A percentile compares a stretch with the other conserved stretches of the same genome.
Evolutionary conservation across 2,797 vertebrate genomes (phyloP).

Genomic region (Cossypha dichroa): DNA sequence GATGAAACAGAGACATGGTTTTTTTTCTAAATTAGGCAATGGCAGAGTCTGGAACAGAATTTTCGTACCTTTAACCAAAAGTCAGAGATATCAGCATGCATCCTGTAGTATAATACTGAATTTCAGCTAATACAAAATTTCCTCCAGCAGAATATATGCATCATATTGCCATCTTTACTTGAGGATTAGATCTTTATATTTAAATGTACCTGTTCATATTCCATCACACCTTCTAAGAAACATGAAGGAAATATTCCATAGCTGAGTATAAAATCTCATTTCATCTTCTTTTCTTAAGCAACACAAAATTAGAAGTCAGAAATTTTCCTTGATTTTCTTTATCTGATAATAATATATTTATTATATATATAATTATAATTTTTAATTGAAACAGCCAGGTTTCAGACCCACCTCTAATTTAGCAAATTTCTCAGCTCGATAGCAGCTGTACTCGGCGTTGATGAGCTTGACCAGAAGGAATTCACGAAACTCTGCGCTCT

Average conservation of each 20-base stretch:
- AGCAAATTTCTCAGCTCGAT: conserved; percentile 92
- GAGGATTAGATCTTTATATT: background rate
- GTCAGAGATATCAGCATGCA: background rate
- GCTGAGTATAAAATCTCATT: background rate
- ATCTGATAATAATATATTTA: background rate
- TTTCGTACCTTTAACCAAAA: background rate
- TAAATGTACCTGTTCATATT: background rate
- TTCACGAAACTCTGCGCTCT: conserved; percentile 88
- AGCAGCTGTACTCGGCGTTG: conserved; percentile 92
- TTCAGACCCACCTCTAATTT: conserved; percentile 85
- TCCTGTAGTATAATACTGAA: background rate
- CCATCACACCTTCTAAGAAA: background rate
- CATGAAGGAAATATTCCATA: background rate
- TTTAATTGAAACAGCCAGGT: background rate
- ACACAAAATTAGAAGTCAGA: background rate
- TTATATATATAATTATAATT: background rate
- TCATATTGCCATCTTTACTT: background rate
- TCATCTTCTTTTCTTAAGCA: background rate
- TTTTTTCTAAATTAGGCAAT: background rate
- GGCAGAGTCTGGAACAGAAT: background rate
- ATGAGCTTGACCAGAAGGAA: conserved; percentile 92
- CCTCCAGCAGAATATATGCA: background rate
- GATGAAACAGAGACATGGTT: background rate
- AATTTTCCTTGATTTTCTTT: background rate
- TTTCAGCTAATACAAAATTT: background rate